Percentiles rank a stretch among this genome's conserved stretches.
Evolutionary conservation across 2,113 vertebrate genomes (phyloP).

Genomic region (Pollimyrus isidori): DNA sequence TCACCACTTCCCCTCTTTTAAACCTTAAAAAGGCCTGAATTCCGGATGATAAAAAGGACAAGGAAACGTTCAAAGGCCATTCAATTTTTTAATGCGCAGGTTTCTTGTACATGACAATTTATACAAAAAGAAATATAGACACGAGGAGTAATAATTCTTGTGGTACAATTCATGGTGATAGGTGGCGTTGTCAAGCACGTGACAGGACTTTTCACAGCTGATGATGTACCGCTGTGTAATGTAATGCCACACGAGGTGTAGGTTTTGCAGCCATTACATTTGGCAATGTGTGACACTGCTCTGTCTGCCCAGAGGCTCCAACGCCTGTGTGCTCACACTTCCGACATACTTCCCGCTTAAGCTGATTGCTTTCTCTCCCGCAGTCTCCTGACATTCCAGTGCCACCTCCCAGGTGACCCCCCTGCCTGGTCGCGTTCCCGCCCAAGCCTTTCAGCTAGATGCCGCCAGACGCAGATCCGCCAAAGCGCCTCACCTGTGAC

Average conservation of each 20-base stretch:
- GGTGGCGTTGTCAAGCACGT: not conserved
- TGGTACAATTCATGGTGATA: not conserved
- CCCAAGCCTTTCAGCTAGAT: not conserved
- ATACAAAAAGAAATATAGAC: not conserved
- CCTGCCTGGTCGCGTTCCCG: not conserved
- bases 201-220: not conserved
- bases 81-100: not conserved
- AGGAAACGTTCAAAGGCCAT: not conserved
- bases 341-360: not conserved
- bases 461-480: not conserved
- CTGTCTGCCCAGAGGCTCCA: not conserved
- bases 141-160: not conserved
- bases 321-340: not conserved
- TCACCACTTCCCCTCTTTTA: not conserved
- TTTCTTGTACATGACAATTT: not conserved
- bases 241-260: not conserved
- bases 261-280: not conserved
- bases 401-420: not conserved
- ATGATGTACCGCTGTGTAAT: not conserved
- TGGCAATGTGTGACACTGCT: not conserved
- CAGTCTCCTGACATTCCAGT: not conserved
- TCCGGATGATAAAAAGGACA: not conserved
- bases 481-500: not conserved
- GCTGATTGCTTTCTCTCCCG: not conserved
- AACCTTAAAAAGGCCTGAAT: not conserved